Evolutionary conservation across 2,797 vertebrate genomes (phyloP).

Genomic region (Paedocypris micromegethes): DNA sequence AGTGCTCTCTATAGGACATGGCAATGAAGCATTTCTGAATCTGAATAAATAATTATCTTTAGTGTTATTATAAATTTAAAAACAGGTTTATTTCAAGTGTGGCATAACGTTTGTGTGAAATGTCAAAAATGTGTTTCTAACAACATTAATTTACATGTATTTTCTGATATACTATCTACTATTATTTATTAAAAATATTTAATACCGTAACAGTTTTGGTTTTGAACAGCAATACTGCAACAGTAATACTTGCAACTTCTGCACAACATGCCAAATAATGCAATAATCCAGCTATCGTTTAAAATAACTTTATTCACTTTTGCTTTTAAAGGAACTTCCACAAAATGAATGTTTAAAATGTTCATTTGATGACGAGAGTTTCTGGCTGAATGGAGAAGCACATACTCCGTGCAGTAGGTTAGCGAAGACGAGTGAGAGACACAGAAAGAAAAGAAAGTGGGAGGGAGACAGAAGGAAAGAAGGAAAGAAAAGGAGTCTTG

Average conservation of each 20-base stretch:
- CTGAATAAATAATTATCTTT: no score
- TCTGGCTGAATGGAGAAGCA: constrained; percentile 57
- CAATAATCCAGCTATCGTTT: constrained; percentile 14
- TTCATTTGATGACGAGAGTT: constrained; percentile 51
- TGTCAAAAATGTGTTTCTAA: no score
- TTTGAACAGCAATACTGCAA: no score
- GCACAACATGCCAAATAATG: not conserved
- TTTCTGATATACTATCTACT: no score
- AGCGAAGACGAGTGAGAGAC: constrained; percentile 51
- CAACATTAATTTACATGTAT: no score
- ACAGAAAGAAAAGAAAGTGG: not conserved
- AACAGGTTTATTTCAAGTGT: no score
- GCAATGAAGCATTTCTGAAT: no score
- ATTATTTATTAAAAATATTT: no score
- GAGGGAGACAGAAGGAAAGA: constrained; percentile 4
- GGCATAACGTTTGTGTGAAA: no score
- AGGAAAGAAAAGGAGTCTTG: constrained; percentile 9
- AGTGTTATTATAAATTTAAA: no score
- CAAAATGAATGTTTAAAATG: constrained; percentile 64
- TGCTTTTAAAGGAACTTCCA: constrained; percentile 20
- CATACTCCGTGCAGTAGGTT: constrained; percentile 47
- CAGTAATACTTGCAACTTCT: not conserved
- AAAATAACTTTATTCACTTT: constrained; percentile 30
- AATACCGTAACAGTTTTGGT: no score
- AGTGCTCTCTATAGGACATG: no score